Base-by-base conservation (phyloP, 2,797 vertebrate genomes). In the Nothura maculosa region DNA sequence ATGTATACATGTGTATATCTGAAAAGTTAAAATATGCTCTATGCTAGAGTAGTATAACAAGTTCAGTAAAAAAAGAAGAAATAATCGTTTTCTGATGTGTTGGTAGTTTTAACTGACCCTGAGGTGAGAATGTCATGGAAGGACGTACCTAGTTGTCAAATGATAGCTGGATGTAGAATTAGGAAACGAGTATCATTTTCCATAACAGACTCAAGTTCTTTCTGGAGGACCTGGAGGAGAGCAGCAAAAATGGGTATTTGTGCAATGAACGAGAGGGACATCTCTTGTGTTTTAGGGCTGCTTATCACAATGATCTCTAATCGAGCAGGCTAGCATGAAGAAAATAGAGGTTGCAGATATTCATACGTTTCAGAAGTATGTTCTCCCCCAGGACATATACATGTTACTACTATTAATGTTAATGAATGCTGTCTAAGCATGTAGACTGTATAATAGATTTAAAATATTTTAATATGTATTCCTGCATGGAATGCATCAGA, bases 61-160 rank as follows among this genome's bases (percentile, higher is more conserved):
- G 7, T 63, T 43, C 60, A 82, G 12, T 45, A 61, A 68, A 55
- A 55, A 38, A 38, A 38, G 38, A 50, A 52, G 85, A 81, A 34
- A 8, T 3, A 68, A 18, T 52, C 0, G 43, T 80, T 92, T 80
- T 79, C 12, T 76, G 16, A 5, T 67, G 47, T 63, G 61, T 79
- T 30, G 57, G 43, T 89, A 85, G 70, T 85, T 86, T 79, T 87
- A 68, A 54, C 73, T 89, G 93, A 83, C 25, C 43, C 95, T 78
- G 68, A 62, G 69, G 34, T 66, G 83, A 52, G 13, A 79, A 20
- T 61, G 69, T 55, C 69, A 27, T 14, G 58, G 40, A 75, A 32
- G 21, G 68, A 43, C 36, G 8, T 52, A 22, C 27, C 14, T 18
- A 82, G 36, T 83, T 82, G 64, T 62, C n/a, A 78, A 45, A 42